phyloP scores from a whole-genome alignment of 2,113 vertebrate species.

The Xiphias gladius region DNA sequence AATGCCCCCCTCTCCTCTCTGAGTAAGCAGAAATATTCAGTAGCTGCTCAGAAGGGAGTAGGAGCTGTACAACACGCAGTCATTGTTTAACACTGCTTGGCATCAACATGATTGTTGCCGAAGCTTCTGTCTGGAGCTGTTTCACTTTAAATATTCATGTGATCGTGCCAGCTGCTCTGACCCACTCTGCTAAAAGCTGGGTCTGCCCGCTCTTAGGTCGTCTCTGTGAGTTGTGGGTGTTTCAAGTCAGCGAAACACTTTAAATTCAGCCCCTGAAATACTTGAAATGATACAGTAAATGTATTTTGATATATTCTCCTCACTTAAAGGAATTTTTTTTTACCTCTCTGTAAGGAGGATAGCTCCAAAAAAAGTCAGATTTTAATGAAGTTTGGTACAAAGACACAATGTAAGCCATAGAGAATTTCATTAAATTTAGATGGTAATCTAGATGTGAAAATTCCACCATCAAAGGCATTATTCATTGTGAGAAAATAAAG shows the following conservation, averaged over 20 bases:
- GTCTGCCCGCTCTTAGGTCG: slow-evolving; percentile 41
- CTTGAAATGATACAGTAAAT: neutral
- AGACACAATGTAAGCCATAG: neutral
- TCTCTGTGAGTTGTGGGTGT: slow-evolving; percentile 46
- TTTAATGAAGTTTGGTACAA: neutral
- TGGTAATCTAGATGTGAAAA: too few relatives aligned
- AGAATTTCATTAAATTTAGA: neutral
- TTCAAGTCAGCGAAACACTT: slow-evolving; percentile 41
- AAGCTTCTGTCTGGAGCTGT: slow-evolving; percentile 61
- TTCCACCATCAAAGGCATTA: too few relatives aligned
- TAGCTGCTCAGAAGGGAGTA: slow-evolving; percentile 40
- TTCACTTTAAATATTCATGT: slow-evolving; percentile 78
- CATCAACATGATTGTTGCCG: slow-evolving; percentile 57
- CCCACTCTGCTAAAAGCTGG: slow-evolving; percentile 79
- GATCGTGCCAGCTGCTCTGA: slow-evolving; percentile 74
- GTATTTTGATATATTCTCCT: too few relatives aligned
- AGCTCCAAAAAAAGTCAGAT: neutral
- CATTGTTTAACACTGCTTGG: slow-evolving; percentile 68
- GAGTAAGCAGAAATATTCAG: slow-evolving; percentile 40
- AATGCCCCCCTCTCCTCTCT: neutral
- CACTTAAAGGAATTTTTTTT: neutral
- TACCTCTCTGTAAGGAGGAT: neutral
- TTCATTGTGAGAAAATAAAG: too few relatives aligned
- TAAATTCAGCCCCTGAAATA: slow-evolving; percentile 44
- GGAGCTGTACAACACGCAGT: slow-evolving; percentile 56